Evolutionary conservation across 2,888 invertebrate genomes (phyloP), one percentile per base, ranked within the genome.

Genomic region (Hypena proboscidalis): DNA sequence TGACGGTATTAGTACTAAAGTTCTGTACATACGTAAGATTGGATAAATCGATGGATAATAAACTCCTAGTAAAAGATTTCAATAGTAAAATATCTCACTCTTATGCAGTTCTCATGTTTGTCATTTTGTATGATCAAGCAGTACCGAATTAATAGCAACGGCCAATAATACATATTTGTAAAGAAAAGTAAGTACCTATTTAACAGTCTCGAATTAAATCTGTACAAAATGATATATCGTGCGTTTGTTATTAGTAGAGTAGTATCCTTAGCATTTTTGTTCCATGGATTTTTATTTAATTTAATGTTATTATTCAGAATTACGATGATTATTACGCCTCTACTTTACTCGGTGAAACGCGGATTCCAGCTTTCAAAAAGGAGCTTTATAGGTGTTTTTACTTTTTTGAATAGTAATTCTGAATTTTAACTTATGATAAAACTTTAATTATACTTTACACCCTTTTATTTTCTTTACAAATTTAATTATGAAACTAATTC

Each of bases 131-230:
- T 74, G 79, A 80, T 78, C 81, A 76, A 75, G 72, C 77, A 70
- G 73, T 80, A 82, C 87, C 87, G 86, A 88, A 86, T 89, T 77
- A 80, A 78, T 76, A 81, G 76, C 74, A 78, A 84, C 69, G 74
- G 83, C 83, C 82, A 77, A 80, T 77, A 77, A 75, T 70, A 70
- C 71, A 83, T n/a, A n/a, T n/a, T n/a, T 89, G 88, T 90, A 86
- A 85, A 85, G 82, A 86, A 86, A 85, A 80, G 82, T 82, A 86
- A 85, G 80, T 87, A 64, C 59, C 59, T 62, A 85, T 85, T 82
- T 85, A 85, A 85, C 85, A 85, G 79, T 87, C 87, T 87, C 87
- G 82, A 88, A 89, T 89, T 89, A 90, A 90, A 89, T 89, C 89
- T 90, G 89, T 89, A 90, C 88, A 90, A 89, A 89, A 89, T 70